Conservation (phyloP, 1,140 invertebrate species). For the Lepidotrigona ventralis region DNA sequence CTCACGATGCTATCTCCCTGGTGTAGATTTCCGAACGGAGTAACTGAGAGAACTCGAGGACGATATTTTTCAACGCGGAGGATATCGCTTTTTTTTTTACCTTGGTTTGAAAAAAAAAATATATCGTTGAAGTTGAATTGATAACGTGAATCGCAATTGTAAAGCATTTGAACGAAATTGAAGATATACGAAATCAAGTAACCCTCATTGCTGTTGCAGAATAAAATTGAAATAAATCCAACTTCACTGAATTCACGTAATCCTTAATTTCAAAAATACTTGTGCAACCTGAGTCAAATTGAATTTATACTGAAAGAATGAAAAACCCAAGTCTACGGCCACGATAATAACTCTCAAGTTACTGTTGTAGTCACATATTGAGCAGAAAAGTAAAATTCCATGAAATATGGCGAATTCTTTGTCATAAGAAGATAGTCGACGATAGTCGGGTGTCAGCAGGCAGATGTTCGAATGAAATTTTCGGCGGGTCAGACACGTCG, state of each 20-base stretch:
- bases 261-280: too few species aligned
- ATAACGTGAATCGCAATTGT: too few species aligned
- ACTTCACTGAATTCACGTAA: too few species aligned
- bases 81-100: not conserved
- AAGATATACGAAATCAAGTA: too few species aligned
- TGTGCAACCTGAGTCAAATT: too few species aligned
- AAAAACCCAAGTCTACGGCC: not conserved
- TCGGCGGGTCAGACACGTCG: conserved; percentile 26
- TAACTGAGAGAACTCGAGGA: not conserved
- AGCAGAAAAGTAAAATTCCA: conserved; percentile 3
- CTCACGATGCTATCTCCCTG: not conserved
- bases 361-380: not conserved
- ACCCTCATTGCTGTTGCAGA: too few species aligned
- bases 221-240: too few species aligned
- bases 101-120: too few species aligned
- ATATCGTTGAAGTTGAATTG: not conserved
- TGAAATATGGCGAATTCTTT: not conserved
- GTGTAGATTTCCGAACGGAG: conserved; percentile 1
- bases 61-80: not conserved
- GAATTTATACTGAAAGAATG: too few species aligned
- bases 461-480: not conserved
- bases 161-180: too few species aligned
- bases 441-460: not conserved
- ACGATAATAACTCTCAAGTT: not conserved
- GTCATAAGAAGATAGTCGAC: conserved; percentile 3